Percentiles rank a stretch among this genome's conserved stretches.
phyloP scores from a whole-genome alignment of 2,888 invertebrate genomes.

The Labia minor region DNA sequence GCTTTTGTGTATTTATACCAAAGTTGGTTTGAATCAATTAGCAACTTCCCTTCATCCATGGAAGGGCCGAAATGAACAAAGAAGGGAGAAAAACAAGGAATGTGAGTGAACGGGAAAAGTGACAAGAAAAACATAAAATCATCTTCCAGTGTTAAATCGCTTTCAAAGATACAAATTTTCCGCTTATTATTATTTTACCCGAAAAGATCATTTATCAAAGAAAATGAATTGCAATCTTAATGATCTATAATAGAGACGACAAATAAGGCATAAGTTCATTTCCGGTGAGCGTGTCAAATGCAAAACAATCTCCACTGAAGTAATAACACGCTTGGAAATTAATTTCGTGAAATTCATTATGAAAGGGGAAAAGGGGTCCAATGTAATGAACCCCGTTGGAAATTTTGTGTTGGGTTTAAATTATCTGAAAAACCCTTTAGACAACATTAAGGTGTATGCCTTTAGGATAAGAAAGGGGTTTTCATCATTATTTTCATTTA shows the following conservation, averaged over 20 bases:
- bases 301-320: too few relatives aligned
- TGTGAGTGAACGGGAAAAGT: not conserved
- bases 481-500: not conserved
- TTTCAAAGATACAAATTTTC: not conserved
- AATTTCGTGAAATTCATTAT: not conserved
- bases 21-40: conserved; percentile 13
- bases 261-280: not conserved
- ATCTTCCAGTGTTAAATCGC: not conserved
- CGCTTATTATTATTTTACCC: not conserved
- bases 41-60: not conserved
- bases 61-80: too few relatives aligned
- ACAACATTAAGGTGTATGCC: too few relatives aligned
- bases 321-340: not conserved
- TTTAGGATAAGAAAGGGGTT: not conserved
- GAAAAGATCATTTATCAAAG: not conserved
- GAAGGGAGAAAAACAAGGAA: not conserved
- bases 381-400: too few relatives aligned
- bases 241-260: not conserved
- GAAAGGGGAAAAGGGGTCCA: not conserved
- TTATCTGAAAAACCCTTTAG: not conserved
- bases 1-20: not conserved
- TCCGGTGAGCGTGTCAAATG: not conserved
- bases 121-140: not conserved
- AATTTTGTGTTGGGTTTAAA: not conserved
- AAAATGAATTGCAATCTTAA: conserved; percentile 13